phyloP scores from a whole-genome alignment of 1,140 invertebrate species.

The Anoplophora glabripennis region DNA sequence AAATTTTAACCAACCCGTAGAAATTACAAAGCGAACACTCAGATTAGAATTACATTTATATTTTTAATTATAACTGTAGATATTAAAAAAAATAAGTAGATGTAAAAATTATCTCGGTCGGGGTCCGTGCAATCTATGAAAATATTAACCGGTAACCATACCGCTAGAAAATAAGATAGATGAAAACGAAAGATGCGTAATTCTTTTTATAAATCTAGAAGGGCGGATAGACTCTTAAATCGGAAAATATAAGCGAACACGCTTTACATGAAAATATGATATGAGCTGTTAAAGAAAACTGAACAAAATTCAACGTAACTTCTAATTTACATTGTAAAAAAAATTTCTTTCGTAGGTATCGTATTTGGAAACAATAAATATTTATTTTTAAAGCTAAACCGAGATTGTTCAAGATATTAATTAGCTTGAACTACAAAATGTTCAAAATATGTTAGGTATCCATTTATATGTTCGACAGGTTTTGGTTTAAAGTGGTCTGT shows the following conservation, averaged over 20 bases:
- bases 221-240: too few relatives aligned
- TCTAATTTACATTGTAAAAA: background rate
- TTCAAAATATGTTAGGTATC: too few relatives aligned
- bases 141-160: background rate
- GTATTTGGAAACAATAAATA: background rate
- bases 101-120: conserved; percentile 8
- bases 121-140: conserved; percentile 10
- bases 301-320: background rate
- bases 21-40: background rate
- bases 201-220: too few relatives aligned
- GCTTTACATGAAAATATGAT: background rate
- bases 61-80: conserved; percentile 10
- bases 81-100: conserved; percentile 11
- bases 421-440: too few relatives aligned
- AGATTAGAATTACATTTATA: conserved; percentile 6
- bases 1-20: background rate
- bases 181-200: background rate
- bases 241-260: background rate
- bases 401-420: too few relatives aligned
- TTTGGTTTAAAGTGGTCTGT: too few relatives aligned
- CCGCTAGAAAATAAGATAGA: conserved; percentile 6
- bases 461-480: too few relatives aligned
- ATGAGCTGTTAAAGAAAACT: background rate
- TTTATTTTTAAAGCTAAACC: too few relatives aligned
- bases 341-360: background rate